Evolutionary conservation across 1,140 invertebrate genomes (phyloP).

Genomic region (Glossosoma conforme): DNA sequence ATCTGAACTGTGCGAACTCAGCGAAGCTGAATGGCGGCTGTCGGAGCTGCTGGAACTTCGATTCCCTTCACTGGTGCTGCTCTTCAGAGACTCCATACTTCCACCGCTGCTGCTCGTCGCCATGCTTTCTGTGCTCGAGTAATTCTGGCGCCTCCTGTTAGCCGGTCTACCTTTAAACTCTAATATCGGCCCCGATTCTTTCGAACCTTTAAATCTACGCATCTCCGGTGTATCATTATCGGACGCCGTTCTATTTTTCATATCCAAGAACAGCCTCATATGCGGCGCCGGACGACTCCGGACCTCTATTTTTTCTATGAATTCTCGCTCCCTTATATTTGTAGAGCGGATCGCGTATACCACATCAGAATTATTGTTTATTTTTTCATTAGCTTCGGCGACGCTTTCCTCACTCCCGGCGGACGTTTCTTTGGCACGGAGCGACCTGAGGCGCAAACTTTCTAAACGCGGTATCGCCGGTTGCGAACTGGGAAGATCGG

Average conservation of each 20-base stretch:
- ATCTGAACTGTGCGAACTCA: conserved; percentile 80
- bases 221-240: conserved; percentile 52
- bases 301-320: conserved; percentile 52
- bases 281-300: conserved; percentile 57
- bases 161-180: conserved; percentile 62
- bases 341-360: too few relatives aligned
- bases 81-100: conserved; percentile 77
- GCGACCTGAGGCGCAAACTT: conserved; percentile 60
- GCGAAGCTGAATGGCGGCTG: conserved; percentile 68
- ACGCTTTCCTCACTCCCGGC: conserved; percentile 63
- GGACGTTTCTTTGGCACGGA: conserved; percentile 54
- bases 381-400: conserved; percentile 38
- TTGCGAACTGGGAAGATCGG: conserved; percentile 65
- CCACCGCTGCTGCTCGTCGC: conserved; percentile 77
- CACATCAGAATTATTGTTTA: conserved; percentile 42
- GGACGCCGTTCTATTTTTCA: conserved; percentile 61
- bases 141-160: conserved; percentile 57
- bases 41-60: conserved; percentile 75
- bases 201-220: conserved; percentile 49
- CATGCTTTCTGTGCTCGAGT: conserved; percentile 81
- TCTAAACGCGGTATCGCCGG: conserved; percentile 64
- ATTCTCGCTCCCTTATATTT: too few relatives aligned
- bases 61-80: conserved; percentile 77
- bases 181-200: conserved; percentile 58
- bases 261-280: conserved; percentile 61